These are phyloP conservation scores for Siderastrea radians DNA, from an alignment of 92 coral and sea anemone species.

Conservation along the genomic window DNA sequence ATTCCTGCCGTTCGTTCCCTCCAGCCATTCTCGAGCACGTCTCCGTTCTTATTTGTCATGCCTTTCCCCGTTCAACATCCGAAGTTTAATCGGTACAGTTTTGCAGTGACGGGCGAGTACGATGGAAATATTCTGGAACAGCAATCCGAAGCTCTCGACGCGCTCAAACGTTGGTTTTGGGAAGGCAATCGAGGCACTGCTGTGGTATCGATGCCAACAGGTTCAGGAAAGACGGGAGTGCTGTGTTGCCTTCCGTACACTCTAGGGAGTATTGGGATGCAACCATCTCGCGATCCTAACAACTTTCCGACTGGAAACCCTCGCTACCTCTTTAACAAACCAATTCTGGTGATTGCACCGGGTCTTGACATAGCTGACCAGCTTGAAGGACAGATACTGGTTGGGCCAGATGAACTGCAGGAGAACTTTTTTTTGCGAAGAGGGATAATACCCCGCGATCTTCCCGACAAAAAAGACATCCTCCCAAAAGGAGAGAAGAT, in stretches of 20 bases:
- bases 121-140: not conserved
- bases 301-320: not conserved
- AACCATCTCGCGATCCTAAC: not conserved
- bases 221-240: slow-evolving; percentile 23
- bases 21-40: too few relatives aligned
- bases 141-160: not conserved
- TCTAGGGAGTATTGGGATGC: slow-evolving; percentile 21
- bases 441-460: slow-evolving; percentile 37
- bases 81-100: not conserved
- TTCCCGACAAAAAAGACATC: not conserved
- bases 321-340: slow-evolving; percentile 16
- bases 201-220: slow-evolving; percentile 68
- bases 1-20: too few relatives aligned
- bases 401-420: not conserved
- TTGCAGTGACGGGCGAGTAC: not conserved
- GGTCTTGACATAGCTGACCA: slow-evolving; percentile 34
- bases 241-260: slow-evolving; percentile 72
- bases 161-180: not conserved
- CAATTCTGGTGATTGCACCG: slow-evolving; percentile 65
- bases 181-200: not conserved
- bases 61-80: not conserved
- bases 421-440: slow-evolving; percentile 53
- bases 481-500: slow-evolving; percentile 33
- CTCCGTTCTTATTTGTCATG: too few relatives aligned
- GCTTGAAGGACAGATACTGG: slow-evolving; percentile 21